A percentile compares a stretch with the other conserved stretches of the same genome.
phyloP scores from a whole-genome alignment of 2,113 vertebrate species.

The Chloebia gouldiae region DNA sequence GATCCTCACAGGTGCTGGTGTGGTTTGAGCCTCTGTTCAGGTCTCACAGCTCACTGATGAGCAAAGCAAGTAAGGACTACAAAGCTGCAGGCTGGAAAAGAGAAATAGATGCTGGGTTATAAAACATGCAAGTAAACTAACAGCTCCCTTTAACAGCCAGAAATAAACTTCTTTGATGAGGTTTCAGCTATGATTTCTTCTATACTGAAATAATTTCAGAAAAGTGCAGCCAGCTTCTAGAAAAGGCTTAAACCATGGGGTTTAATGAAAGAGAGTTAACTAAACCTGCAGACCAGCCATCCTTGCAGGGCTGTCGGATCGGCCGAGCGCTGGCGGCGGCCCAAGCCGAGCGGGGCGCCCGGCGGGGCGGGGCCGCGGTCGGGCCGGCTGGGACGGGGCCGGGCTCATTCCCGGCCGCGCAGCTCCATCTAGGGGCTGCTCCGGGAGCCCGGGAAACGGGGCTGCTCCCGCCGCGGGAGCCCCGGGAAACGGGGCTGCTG shows the following conservation, averaged over 20 bases:
- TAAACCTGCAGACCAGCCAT: not conserved
- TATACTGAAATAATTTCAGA: not conserved
- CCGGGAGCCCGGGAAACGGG: no score
- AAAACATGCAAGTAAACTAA: not conserved
- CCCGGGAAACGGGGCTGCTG: not conserved
- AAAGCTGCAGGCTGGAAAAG: not conserved
- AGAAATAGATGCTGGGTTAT: not conserved
- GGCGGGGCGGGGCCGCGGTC: no score
- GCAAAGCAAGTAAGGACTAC: not conserved
- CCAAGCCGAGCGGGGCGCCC: no score
- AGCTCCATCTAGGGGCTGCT: conserved; percentile 53
- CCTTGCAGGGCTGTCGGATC: not conserved
- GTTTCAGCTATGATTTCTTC: not conserved
- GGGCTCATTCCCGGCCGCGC: conserved; percentile 10
- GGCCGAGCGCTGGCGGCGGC: not conserved
- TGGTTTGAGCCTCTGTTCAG: not conserved
- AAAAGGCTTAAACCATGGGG: fast-evolving
- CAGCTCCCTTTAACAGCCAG: not conserved
- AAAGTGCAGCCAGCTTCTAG: not conserved
- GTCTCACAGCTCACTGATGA: not conserved
- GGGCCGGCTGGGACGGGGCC: no score
- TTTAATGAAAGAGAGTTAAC: not conserved
- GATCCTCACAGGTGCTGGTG: not conserved
- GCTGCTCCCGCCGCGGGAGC: no score
- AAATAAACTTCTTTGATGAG: not conserved